phyloP scores from a whole-genome alignment of 2,797 vertebrate genomes.

The Selene dorsalis region DNA sequence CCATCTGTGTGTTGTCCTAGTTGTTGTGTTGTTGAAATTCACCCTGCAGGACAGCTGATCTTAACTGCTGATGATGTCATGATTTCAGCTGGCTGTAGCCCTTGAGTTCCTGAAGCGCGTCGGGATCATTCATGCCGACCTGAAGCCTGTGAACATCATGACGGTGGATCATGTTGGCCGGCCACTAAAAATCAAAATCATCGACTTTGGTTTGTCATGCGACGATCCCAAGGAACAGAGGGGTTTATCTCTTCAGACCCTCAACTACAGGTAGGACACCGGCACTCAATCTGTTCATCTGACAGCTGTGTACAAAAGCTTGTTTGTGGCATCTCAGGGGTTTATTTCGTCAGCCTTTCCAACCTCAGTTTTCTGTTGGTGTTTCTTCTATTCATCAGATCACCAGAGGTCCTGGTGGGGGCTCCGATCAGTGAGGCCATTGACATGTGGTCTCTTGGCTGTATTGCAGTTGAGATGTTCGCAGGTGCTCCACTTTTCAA shows the following conservation, averaged over 20 bases:
- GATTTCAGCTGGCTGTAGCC: slow-evolving; percentile 20
- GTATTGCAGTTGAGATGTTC: slow-evolving; percentile 9
- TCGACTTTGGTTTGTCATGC: slow-evolving; percentile 19
- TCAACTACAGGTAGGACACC: slow-evolving; percentile 15
- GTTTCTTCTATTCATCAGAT: not conserved
- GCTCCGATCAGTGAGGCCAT: not conserved
- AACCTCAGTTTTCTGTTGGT: too few relatives aligned
- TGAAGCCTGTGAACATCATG: slow-evolving; percentile 27
- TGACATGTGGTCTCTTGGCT: slow-evolving; percentile 32
- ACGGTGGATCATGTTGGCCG: not conserved
- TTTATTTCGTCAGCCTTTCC: not conserved
- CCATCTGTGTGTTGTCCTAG: not conserved
- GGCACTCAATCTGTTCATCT: not conserved
- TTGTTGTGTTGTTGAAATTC: not conserved
- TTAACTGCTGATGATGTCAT: not conserved
- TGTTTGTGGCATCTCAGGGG: too few relatives aligned
- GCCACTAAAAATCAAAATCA: slow-evolving; percentile 10
- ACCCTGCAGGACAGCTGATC: not conserved
- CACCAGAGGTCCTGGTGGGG: slow-evolving; percentile 16
- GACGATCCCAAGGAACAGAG: accelerated
- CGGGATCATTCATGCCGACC: slow-evolving; percentile 21
- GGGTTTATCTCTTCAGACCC: not conserved
- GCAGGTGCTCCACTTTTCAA: not conserved
- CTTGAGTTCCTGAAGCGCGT: not conserved
- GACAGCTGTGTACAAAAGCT: not conserved